Percentiles rank a stretch among this genome's conserved stretches.
Conservation (phyloP, 2,113 vertebrate genomes). For the Pleuronectes platessa region DNA sequence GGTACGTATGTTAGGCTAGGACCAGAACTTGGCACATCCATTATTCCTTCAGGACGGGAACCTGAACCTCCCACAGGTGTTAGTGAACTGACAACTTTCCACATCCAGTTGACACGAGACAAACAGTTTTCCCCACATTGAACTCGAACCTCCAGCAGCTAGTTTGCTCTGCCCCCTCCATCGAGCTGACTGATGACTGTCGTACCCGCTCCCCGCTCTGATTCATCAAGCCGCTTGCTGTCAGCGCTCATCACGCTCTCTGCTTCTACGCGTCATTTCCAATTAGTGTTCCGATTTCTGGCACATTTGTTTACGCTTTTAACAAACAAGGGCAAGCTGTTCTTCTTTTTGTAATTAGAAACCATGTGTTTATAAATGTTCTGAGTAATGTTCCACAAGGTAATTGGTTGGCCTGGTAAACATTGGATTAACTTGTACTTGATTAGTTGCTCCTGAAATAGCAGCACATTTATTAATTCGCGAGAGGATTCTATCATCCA, state of each 20-base stretch:
- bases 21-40: slow-evolving; percentile 35
- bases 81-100: not conserved
- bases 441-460: slow-evolving; percentile 70
- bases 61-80: slow-evolving; percentile 12
- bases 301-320: slow-evolving; percentile 26
- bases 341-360: slow-evolving; percentile 67
- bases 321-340: slow-evolving; percentile 57
- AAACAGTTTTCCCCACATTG: not conserved
- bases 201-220: slow-evolving; percentile 14
- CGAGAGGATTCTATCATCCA: slow-evolving; percentile 58
- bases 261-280: slow-evolving; percentile 41
- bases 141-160: slow-evolving; percentile 6
- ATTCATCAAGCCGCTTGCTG: slow-evolving; percentile 52
- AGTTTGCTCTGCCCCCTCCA: not conserved
- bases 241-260: slow-evolving; percentile 31
- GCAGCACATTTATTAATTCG: slow-evolving; percentile 54
- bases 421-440: slow-evolving; percentile 61
- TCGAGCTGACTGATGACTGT: slow-evolving; percentile 37
- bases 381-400: slow-evolving; percentile 62
- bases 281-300: slow-evolving; percentile 42
- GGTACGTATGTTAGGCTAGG: not conserved
- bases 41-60: slow-evolving; percentile 37
- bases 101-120: slow-evolving; percentile 5
- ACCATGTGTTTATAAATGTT: slow-evolving; percentile 60
- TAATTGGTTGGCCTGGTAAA: slow-evolving; percentile 69